Evolutionary conservation across 2,797 vertebrate species (phyloP).

Genomic region (Tenualosa ilisha): DNA sequence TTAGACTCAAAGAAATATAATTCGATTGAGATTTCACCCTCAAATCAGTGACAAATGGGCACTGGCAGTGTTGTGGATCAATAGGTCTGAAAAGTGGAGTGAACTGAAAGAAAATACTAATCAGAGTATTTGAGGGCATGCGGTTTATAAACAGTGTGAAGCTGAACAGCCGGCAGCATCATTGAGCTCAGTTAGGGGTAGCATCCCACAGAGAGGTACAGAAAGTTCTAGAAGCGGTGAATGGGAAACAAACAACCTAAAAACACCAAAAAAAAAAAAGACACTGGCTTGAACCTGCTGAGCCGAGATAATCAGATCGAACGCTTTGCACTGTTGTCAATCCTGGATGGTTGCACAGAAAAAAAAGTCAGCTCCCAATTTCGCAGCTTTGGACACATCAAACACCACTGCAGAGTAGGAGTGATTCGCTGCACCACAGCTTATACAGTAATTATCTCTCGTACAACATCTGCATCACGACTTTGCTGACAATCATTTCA

Average conservation of each 20-base stretch:
- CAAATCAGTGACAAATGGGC: background rate
- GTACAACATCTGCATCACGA: background rate
- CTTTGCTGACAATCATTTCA: background rate
- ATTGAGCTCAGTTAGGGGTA: background rate
- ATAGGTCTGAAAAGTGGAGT: background rate
- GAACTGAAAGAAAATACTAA: background rate
- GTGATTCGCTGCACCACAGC: background rate
- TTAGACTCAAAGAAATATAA: background rate
- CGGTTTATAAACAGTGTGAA: background rate
- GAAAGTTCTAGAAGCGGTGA: background rate
- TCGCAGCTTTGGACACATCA: background rate
- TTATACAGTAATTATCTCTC: background rate
- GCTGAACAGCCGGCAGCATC: background rate
- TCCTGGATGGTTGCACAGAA: constrained; percentile 25
- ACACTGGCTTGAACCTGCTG: background rate
- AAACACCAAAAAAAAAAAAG: constrained; percentile 10
- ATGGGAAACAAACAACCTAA: background rate
- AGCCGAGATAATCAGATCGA: constrained; percentile 7
- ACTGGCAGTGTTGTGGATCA: background rate
- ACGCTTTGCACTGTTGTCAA: background rate
- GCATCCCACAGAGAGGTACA: background rate
- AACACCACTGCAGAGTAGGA: background rate
- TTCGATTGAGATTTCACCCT: background rate
- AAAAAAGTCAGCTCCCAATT: constrained; percentile 19
- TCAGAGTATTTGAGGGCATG: background rate